These are phyloP conservation scores for Helicorthomorpha holstii DNA, from an alignment of 1,140 invertebrate species.

Conservation along the genomic window DNA sequence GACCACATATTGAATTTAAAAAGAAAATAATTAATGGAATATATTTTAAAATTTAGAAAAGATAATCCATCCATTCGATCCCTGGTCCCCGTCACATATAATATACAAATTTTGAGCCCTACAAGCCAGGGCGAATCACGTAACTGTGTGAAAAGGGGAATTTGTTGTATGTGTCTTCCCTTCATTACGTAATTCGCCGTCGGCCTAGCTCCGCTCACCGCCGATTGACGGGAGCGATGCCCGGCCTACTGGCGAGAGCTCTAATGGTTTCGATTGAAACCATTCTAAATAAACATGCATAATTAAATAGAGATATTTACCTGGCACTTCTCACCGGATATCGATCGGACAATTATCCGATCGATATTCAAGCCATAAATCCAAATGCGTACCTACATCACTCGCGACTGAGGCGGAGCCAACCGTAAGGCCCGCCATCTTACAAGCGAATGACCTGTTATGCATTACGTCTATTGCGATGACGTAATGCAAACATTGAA, in stretches of 20 bases:
- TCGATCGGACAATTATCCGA: background rate
- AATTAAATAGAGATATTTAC: background rate
- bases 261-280: background rate
- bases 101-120: too few relatives aligned
- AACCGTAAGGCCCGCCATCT: background rate
- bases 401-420: background rate
- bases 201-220: too few relatives aligned
- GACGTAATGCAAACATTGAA: background rate
- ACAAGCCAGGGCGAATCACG: too few relatives aligned
- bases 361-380: background rate
- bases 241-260: background rate
- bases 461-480: background rate
- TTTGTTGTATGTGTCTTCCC: too few relatives aligned
- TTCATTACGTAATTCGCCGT: too few relatives aligned
- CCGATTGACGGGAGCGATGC: background rate
- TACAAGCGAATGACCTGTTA: background rate
- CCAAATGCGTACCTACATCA: background rate
- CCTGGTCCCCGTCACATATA: too few relatives aligned
- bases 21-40: too few relatives aligned
- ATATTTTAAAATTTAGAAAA: too few relatives aligned
- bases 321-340: background rate
- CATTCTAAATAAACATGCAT: background rate
- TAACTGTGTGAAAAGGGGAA: too few relatives aligned
- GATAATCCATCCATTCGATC: too few relatives aligned
- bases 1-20: too few relatives aligned